phyloP scores from a whole-genome alignment of 2,888 invertebrate species.

The Tryphoninae sp. region DNA sequence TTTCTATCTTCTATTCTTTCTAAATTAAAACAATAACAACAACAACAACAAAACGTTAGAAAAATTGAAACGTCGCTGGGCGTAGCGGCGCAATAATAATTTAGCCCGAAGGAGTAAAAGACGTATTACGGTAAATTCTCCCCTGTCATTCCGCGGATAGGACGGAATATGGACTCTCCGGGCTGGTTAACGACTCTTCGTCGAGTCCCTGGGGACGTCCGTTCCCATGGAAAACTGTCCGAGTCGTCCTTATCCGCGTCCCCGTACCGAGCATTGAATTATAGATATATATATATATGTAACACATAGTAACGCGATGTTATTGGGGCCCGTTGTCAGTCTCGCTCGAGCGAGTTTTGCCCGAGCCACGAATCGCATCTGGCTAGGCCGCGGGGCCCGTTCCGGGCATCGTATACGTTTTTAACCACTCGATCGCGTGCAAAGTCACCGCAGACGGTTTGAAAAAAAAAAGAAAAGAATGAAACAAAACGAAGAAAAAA shows the following conservation, averaged over 20 bases:
- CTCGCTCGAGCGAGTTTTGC: conserved; percentile 54
- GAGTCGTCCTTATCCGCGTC: conserved; percentile 69
- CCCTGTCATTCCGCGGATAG: conserved; percentile 45
- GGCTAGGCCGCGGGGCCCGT: conserved; percentile 46
- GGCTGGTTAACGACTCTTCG: conserved; percentile 52
- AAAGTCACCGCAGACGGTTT: conserved; percentile 14
- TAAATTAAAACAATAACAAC: not conserved
- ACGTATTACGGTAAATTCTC: conserved; percentile 52
- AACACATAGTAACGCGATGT: not conserved
- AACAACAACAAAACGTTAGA: not conserved
- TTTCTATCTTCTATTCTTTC: not conserved
- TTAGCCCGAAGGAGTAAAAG: conserved; percentile 29
- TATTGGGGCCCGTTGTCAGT: conserved; percentile 43
- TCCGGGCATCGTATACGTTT: conserved; percentile 13
- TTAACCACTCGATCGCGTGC: conserved; percentile 33
- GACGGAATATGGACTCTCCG: conserved; percentile 26
- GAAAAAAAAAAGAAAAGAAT: not conserved
- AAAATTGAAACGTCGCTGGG: conserved; percentile 8
- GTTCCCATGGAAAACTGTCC: conserved; percentile 59
- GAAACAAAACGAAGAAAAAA: not conserved
- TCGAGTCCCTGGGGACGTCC: conserved; percentile 54
- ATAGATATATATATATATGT: not conserved
- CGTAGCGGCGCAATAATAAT: conserved; percentile 41
- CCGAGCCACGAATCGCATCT: conserved; percentile 56
- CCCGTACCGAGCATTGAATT: conserved; percentile 38